Evolutionary conservation across 2,888 invertebrate genomes (phyloP).

Genomic region (Cloeon dipterum): DNA sequence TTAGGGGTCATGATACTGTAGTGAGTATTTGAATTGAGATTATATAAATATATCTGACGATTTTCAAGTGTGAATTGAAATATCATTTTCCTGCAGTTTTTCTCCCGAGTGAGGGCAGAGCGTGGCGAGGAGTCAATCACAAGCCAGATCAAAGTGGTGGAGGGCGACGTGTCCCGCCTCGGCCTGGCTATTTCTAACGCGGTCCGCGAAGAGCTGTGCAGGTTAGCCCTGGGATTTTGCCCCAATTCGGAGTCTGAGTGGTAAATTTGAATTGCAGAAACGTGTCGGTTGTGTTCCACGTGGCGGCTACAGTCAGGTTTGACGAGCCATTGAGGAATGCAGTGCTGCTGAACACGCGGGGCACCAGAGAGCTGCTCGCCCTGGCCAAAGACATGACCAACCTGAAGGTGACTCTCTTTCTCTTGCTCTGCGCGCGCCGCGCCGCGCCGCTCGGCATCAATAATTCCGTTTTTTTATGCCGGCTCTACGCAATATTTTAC

Average conservation of each 20-base stretch:
- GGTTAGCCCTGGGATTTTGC: too few relatives aligned
- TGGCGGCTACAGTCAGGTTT: conserved; percentile 94
- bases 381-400: conserved; percentile 76
- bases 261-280: too few relatives aligned
- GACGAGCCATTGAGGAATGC: conserved; percentile 89
- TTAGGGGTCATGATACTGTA: too few relatives aligned
- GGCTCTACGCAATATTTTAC: too few relatives aligned
- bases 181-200: background rate
- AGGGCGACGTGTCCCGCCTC: conserved; percentile 3
- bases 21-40: too few relatives aligned
- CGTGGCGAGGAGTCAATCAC: background rate
- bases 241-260: too few relatives aligned
- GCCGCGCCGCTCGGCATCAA: too few relatives aligned
- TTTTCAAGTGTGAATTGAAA: too few relatives aligned
- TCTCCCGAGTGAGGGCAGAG: conserved; percentile 3
- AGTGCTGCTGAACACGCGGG: conserved; percentile 86
- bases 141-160: background rate
- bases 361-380: conserved; percentile 75
- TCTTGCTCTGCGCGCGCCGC: too few relatives aligned
- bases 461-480: too few relatives aligned
- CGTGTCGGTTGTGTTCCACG: conserved; percentile 63
- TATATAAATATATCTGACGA: too few relatives aligned
- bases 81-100: conserved; percentile 3
- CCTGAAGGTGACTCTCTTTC: conserved; percentile 42
- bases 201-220: background rate